Evolutionary conservation across 2,888 invertebrate species (phyloP).

Genomic region (Lamellibrachia satsuma): DNA sequence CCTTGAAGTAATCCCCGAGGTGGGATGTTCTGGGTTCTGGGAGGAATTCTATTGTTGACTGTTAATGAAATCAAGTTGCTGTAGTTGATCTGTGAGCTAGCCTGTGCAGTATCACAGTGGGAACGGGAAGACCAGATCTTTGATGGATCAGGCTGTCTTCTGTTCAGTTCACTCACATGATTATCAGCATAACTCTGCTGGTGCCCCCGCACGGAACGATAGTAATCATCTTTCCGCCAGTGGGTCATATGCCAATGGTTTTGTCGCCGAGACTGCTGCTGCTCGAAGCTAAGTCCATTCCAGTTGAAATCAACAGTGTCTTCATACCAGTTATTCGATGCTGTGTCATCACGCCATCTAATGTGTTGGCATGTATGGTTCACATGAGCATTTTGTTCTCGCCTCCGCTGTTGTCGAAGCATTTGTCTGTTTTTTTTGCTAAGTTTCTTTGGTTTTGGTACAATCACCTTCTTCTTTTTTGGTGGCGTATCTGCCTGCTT

Average conservation of each 20-base stretch:
- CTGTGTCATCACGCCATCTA: neutral
- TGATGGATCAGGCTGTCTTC: neutral
- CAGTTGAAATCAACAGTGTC: neutral
- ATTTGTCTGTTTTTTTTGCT: neutral
- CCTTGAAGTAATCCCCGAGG: neutral
- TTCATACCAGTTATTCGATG: neutral
- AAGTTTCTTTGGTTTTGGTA: neutral
- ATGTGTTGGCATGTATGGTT: neutral
- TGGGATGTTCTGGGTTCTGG: neutral
- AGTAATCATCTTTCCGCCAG: neutral
- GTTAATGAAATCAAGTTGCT: neutral
- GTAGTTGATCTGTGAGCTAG: neutral
- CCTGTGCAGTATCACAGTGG: neutral
- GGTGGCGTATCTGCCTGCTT: neutral
- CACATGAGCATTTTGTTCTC: neutral
- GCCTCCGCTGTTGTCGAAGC: neutral
- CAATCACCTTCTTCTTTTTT: neutral
- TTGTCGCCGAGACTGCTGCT: neutral
- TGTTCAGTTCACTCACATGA: neutral
- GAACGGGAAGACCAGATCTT: neutral
- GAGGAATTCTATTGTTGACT: neutral
- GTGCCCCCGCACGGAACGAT: neutral
- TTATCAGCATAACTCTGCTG: neutral
- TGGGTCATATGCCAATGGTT: neutral
- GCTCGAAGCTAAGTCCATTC: neutral